A percentile compares a stretch with the other conserved stretches of the same genome.
Evolutionary conservation across 2,888 invertebrate species (phyloP).

Genomic region (Amorpha juglandis): DNA sequence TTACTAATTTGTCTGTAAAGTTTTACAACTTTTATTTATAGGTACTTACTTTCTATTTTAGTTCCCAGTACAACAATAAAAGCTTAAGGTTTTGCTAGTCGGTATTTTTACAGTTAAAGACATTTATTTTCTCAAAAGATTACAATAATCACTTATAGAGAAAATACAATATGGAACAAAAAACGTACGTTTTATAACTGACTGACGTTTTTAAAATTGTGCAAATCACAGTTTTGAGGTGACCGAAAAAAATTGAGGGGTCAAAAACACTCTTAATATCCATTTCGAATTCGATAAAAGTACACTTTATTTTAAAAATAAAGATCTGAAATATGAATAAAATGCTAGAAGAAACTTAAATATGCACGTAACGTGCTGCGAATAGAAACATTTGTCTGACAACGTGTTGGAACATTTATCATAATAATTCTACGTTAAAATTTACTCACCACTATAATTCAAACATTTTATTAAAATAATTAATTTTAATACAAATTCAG

Average conservation of each 20-base stretch:
- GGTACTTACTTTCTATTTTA: too few species aligned
- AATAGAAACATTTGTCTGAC: conserved; percentile 42
- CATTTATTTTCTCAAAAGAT: too few species aligned
- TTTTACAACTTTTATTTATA: background rate
- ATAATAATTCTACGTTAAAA: conserved; percentile 48
- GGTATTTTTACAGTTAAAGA: too few species aligned
- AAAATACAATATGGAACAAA: too few species aligned
- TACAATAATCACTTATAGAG: too few species aligned
- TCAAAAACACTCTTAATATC: conserved; percentile 5
- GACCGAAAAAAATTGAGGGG: background rate
- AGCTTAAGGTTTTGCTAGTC: too few species aligned
- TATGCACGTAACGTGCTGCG: conserved; percentile 52
- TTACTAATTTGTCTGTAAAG: background rate
- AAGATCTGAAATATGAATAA: conserved; percentile 30
- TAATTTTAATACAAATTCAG: too few species aligned
- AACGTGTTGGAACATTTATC: conserved; percentile 66
- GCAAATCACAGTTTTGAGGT: background rate
- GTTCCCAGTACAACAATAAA: too few species aligned
- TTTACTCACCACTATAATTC: background rate
- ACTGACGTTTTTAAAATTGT: background rate
- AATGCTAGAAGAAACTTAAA: conserved; percentile 46
- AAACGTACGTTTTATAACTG: too few species aligned
- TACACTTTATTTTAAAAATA: background rate
- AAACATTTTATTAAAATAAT: background rate
- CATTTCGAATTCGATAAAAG: conserved; percentile 4